Base-by-base conservation (phyloP, 2,797 vertebrate genomes). In the Pipistrellus kuhlii region DNA sequence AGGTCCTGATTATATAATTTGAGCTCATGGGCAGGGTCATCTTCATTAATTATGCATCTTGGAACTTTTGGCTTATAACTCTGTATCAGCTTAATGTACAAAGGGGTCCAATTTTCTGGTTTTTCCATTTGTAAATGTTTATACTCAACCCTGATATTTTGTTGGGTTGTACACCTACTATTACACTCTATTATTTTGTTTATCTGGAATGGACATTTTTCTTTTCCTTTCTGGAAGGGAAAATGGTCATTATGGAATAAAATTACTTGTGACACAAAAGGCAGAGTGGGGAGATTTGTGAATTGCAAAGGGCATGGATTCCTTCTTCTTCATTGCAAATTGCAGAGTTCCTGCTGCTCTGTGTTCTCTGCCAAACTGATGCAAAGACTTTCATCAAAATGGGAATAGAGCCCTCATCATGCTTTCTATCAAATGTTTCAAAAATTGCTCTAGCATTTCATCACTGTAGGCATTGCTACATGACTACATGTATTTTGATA, bases 71-170 rank as follows among this genome's bases (percentile, higher is more conserved):
- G 8, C 3, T 10, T 38, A 17, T 1, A 4, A 2, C 13, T 14
- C 25, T 8, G 1, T 8, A 1, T 8, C 64, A 2, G 12, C 14
- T 25, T 5, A 10, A n/a, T 3, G 0, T 21, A 3, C 5, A 0
- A 13, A 1, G 21, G 14, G 44, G 14, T 62, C 32, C 25, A 18
- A 5, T n/a, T 20, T 18, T 27, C 23, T 27, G 2, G 5, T 7
- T 53, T 32, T 66, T 1, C 30, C 8, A 27, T 9, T 12, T 59
- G 38, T 18, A 27, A 57, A 15, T 7, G 1, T 23, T 0, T 18
- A 8, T 2, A 71, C 10, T 2, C n/a, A 64, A 32, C 8, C 13
- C 53, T 51, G 46, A 69, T 2, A 1, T 35, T 23, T 11, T 3
- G 27, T 3, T 27, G 32, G 38, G 25, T 48, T 15, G 3, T 21